Conservation (phyloP, 2,888 invertebrate genomes). For the Zaprionus lineosus region DNA sequence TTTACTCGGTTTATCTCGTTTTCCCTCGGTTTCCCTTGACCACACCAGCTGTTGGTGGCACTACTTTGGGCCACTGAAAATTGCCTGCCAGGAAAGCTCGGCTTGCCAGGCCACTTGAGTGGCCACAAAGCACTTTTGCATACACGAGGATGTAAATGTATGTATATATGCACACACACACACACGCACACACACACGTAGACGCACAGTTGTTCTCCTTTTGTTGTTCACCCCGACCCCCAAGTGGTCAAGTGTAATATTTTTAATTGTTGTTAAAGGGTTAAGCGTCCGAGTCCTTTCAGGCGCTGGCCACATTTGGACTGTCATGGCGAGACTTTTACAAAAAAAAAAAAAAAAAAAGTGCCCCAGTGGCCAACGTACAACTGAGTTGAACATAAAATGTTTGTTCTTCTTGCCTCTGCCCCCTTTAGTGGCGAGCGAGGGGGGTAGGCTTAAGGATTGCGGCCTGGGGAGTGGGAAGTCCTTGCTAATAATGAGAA, state of each 20-base stretch:
- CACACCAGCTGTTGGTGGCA: conserved; percentile 45
- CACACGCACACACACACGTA: conserved; percentile 16
- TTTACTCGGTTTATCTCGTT: no score
- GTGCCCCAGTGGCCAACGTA: conserved; percentile 4
- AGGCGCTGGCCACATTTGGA: conserved; percentile 35
- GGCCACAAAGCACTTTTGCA: conserved; percentile 57
- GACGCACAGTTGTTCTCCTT: conserved; percentile 15
- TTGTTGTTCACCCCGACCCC: conserved; percentile 12
- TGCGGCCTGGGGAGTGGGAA: conserved; percentile 8
- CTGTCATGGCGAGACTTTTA: conserved; percentile 20
- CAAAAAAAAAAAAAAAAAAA: not conserved
- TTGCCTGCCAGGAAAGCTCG: conserved; percentile 45
- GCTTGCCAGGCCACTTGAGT: conserved; percentile 58
- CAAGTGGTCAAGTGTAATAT: conserved; percentile 58
- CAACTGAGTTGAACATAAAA: conserved; percentile 31
- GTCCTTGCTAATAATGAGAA: conserved; percentile 53
- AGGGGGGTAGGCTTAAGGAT: no score
- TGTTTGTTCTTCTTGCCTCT: not conserved
- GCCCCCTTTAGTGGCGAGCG: no score
- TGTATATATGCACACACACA: conserved; percentile 16
- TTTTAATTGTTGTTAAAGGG: conserved; percentile 76
- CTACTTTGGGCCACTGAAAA: conserved; percentile 46
- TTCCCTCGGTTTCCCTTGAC: conserved; percentile 36
- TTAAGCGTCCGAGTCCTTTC: conserved; percentile 45
- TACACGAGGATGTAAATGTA: no score